Evolutionary conservation across 2,888 invertebrate genomes (phyloP).

Genomic region (Acleris sparsana): DNA sequence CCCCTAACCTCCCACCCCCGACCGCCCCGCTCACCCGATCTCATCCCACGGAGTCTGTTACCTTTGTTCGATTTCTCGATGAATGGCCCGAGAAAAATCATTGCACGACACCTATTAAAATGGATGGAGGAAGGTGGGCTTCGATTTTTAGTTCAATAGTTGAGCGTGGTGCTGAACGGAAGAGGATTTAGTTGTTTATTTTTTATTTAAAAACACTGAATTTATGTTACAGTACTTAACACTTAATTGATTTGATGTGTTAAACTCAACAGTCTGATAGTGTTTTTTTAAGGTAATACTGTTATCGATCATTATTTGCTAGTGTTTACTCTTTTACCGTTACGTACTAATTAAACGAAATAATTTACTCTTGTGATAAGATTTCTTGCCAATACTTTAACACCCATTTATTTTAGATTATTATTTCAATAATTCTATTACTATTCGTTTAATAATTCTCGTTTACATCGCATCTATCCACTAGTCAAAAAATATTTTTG

Average conservation of each 20-base stretch:
- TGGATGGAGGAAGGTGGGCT: conserved; percentile 14
- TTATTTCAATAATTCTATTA: too few species aligned
- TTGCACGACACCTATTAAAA: conserved; percentile 33
- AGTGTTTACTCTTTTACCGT: too few species aligned
- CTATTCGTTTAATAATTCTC: too few species aligned
- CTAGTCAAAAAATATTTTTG: not conserved
- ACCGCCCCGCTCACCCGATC: conserved; percentile 40
- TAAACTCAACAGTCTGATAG: too few species aligned
- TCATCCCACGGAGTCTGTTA: conserved; percentile 50
- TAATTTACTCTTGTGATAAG: too few species aligned
- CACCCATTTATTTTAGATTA: too few species aligned
- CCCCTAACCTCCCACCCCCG: conserved; percentile 45
- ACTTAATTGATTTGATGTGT: too few species aligned
- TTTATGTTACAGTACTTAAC: too few species aligned
- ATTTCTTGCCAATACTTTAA: too few species aligned
- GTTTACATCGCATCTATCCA: not conserved
- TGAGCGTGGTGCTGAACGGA: not conserved
- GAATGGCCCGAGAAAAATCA: conserved; percentile 34
- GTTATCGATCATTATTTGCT: too few species aligned
- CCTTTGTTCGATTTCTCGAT: conserved; percentile 56
- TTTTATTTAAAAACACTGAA: not conserved
- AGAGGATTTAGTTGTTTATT: not conserved
- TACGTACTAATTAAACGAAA: too few species aligned
- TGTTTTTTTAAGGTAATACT: too few species aligned
- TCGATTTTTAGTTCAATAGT: conserved; percentile 16